These are phyloP conservation scores for Danaus chrysippus DNA, from an alignment of 2,888 invertebrate species.

Conservation along the genomic window DNA sequence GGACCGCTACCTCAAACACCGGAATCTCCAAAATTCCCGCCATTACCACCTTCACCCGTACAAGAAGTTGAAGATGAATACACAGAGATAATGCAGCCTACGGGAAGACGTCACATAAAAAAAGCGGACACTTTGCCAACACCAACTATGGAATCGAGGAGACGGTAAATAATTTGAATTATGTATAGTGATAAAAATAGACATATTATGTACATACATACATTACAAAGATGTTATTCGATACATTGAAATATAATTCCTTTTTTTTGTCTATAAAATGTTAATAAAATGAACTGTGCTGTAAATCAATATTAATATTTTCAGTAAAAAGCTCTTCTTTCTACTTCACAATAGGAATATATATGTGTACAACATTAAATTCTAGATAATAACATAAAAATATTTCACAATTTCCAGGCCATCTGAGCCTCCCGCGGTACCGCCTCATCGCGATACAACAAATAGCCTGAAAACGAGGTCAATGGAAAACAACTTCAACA, in stretches of 20 bases:
- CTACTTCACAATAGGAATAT: no score
- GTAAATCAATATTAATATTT: no score
- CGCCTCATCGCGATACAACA: constrained; percentile 84
- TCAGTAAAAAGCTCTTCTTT: no score
- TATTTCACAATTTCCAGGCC: constrained; percentile 48
- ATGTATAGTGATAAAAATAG: neutral
- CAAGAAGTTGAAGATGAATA: constrained; percentile 89
- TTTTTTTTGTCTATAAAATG: no score
- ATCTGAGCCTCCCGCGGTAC: constrained; percentile 84
- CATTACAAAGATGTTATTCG: no score
- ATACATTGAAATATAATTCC: no score
- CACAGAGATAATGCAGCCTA: constrained; percentile 81
- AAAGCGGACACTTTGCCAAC: constrained; percentile 79
- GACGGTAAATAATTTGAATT: constrained; percentile 51
- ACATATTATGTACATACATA: no score
- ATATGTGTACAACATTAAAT: no score
- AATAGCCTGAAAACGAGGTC: constrained; percentile 90
- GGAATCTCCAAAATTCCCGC: constrained; percentile 82
- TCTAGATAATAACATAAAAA: constrained; percentile 5
- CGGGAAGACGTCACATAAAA: constrained; percentile 68
- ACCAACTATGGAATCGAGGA: constrained; percentile 67
- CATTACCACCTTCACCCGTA: constrained; percentile 90
- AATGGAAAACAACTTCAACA: constrained; percentile 89
- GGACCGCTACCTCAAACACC: constrained; percentile 73
- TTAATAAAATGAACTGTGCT: no score